Percentiles rank a stretch among this genome's conserved stretches.
Conservation (phyloP, 2,113 vertebrate genomes). For the Neodon shergylaensis region DNA sequence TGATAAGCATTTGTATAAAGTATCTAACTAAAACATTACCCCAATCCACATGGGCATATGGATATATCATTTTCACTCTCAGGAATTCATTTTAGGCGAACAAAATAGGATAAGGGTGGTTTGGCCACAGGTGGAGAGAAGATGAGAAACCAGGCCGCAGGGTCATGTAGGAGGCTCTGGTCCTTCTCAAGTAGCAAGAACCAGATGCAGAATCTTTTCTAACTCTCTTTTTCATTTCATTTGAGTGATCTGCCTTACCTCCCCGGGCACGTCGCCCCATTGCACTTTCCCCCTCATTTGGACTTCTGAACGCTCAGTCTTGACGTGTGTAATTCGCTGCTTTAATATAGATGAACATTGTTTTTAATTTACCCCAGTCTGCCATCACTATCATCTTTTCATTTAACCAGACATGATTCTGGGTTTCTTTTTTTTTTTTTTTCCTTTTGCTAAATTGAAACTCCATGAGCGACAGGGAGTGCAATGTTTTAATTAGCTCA, state of each 20-base stretch:
- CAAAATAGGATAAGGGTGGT: not conserved
- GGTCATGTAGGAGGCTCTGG: not conserved
- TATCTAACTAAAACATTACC: not conserved
- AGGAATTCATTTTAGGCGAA: not conserved
- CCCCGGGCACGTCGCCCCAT: constrained; percentile 14
- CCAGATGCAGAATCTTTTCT: not conserved
- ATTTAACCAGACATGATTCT: constrained; percentile 83
- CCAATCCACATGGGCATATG: not conserved
- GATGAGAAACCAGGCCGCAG: not conserved
- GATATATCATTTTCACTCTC: not conserved
- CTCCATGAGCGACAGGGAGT: constrained; percentile 82
- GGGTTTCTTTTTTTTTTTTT: constrained; percentile 65
- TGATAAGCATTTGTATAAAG: accelerated
- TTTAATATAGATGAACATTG: constrained; percentile 84
- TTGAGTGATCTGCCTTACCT: constrained; percentile 49
- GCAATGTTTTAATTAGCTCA: constrained; percentile 84
- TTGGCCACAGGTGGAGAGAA: not conserved
- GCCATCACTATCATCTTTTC: constrained; percentile 82
- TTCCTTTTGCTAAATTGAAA: constrained; percentile 81
- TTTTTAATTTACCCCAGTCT: constrained; percentile 82
- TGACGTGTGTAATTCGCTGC: constrained; percentile 76
- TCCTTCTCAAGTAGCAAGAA: not conserved
- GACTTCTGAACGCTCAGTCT: constrained; percentile 71
- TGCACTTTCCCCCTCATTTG: constrained; percentile 63
- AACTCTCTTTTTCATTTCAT: not conserved